A percentile compares a stretch with the other conserved stretches of the same genome.
These are phyloP conservation scores for Dolichallabes microphthalmus DNA, from an alignment of 2,113 vertebrate genomes.

Conservation along the genomic window DNA sequence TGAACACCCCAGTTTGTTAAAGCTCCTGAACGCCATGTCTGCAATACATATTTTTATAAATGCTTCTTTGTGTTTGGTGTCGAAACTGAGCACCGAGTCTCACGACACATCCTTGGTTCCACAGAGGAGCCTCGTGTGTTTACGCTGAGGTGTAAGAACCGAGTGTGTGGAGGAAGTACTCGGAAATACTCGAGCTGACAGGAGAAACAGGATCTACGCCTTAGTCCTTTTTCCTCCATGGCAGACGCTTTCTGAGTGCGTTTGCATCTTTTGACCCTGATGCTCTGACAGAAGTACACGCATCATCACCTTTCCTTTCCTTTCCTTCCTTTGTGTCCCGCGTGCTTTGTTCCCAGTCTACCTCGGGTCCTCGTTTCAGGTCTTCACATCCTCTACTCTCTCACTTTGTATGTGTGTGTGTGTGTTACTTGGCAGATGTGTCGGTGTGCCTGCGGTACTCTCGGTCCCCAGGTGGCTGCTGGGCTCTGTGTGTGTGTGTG, in stretches of 20 bases:
- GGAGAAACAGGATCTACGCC: background rate
- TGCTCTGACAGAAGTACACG: background rate
- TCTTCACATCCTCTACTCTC: conserved; percentile 11
- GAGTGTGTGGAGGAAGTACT: background rate
- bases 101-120: background rate
- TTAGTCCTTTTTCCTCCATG: background rate
- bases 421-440: conserved; percentile 70
- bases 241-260: background rate
- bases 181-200: background rate
- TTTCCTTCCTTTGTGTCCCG: background rate
- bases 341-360: background rate
- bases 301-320: conserved; percentile 12
- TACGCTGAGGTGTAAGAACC: background rate
- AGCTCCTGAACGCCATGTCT: background rate
- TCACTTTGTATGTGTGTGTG: conserved; percentile 42
- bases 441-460: conserved; percentile 71
- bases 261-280: conserved; percentile 22
- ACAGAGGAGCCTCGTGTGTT: background rate
- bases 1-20: background rate
- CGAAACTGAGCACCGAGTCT: background rate
- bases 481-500: conserved; percentile 65
- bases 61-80: background rate
- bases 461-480: conserved; percentile 74
- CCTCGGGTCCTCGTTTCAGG: background rate
- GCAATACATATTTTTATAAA: background rate